Evolutionary conservation across 2,113 vertebrate species (phyloP), one percentile per base, ranked within the genome.

Genomic region (Heterochromis multidens): DNA sequence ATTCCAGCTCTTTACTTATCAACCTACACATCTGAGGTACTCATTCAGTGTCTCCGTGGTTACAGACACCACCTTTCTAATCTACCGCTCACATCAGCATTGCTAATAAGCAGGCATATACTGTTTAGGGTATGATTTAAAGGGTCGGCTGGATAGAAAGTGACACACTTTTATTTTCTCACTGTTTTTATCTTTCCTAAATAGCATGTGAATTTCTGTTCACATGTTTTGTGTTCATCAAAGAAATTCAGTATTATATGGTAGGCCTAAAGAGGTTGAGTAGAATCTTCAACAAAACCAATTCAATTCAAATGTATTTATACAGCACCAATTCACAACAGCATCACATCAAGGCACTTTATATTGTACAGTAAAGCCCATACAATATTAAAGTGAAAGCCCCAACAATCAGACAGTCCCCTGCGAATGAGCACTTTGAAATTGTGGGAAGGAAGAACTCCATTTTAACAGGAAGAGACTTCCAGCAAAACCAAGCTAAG

Each of bases 1-100:
- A 91, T 87, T 88, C 54, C 63, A 77, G 91, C 87, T 89, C 88
- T 92, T 94, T 77, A 82, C 86, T 88, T 85, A 88, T 92, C 86
- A 89, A 14, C 79, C 54, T 79, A 82, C 82, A 76, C 78, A 77
- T 91, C 61, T 33, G 74, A 76, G 79, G 57, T 61, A 78, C 49
- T 82, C 31, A 25, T 27, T 79, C 76, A 56, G 79, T 27, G 6
- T 86, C 70, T 84, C 78, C 37, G 74, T 67, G 35, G 54, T 85
- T 80, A 80, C 79, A 81, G 40, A 80, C 80, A 79, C 62, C 57
- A 62, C 25, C 86, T 33, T 74, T 43, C 56, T 58, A 80, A 88
- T 90, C 84, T 81, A 79, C 77, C 82, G 31, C 77, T 87, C 79
- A 82, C 88, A 91, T 83, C 86, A 88, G 89, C 84, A 84, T 79